Conservation (phyloP, 2,113 vertebrate species). For the Caloenas nicobarica region DNA sequence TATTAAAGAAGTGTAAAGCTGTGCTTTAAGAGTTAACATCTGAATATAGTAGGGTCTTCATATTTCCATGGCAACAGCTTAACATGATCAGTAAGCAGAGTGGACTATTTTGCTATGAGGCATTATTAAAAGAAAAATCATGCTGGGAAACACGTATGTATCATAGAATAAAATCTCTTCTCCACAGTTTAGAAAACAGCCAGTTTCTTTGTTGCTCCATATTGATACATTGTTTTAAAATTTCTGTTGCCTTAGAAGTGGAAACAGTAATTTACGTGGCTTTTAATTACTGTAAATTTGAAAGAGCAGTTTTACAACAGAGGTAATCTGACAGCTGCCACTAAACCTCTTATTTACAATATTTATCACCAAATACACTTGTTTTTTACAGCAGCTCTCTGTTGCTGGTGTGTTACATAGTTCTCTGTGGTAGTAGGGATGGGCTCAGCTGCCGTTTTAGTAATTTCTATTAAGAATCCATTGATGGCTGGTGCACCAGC, state of each 20-base stretch:
- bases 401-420: background rate
- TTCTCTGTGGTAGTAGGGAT: background rate
- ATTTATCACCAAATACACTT: background rate
- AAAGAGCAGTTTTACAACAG: slow-evolving; percentile 12
- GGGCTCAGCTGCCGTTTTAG: slow-evolving; percentile 30
- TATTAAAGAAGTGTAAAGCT: background rate
- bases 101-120: slow-evolving; percentile 62
- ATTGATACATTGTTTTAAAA: slow-evolving; percentile 50
- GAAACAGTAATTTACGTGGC: slow-evolving; percentile 38
- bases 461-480: slow-evolving; percentile 28
- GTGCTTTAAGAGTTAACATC: slow-evolving; percentile 54
- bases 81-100: slow-evolving; percentile 64
- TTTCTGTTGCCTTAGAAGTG: slow-evolving; percentile 19
- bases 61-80: slow-evolving; percentile 70
- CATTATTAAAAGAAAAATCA: slow-evolving; percentile 52
- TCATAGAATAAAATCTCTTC: slow-evolving; percentile 41
- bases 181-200: background rate
- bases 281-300: slow-evolving; percentile 61
- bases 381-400: background rate
- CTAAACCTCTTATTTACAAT: slow-evolving; percentile 33
- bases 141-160: slow-evolving; percentile 34
- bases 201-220: slow-evolving; percentile 3
- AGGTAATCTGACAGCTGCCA: slow-evolving; percentile 32
- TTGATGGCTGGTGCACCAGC: background rate
- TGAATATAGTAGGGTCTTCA: slow-evolving; percentile 30